Conservation (phyloP, 2,797 vertebrate genomes). For the Serranus cabrilla region DNA sequence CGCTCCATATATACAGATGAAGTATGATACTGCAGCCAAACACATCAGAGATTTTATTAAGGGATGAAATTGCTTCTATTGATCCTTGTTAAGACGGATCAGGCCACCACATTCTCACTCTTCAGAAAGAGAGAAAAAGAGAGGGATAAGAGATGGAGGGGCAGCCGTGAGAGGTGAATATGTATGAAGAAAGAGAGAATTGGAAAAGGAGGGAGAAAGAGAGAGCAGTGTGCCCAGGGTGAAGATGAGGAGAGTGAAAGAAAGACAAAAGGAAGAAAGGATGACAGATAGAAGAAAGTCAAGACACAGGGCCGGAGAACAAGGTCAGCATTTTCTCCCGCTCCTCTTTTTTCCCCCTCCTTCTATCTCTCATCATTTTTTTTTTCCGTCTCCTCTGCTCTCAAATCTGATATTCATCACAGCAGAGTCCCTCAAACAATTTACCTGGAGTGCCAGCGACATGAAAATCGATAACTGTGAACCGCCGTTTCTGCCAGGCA, state of each 20-base stretch:
- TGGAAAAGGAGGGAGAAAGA: constrained; percentile 38
- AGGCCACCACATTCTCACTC: constrained; percentile 43
- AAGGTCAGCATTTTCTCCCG: constrained; percentile 88
- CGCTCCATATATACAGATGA: constrained; percentile 65
- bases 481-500: constrained; percentile 91
- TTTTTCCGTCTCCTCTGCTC: constrained; percentile 70
- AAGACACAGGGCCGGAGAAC: constrained; percentile 61
- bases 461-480: constrained; percentile 91
- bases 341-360: constrained; percentile 67
- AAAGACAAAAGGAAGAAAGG: constrained; percentile 58
- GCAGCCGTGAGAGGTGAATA: constrained; percentile 51
- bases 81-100: constrained; percentile 87
- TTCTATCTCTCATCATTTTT: constrained; percentile 78
- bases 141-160: constrained; percentile 30
- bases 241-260: constrained; percentile 44
- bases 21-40: constrained; percentile 61
- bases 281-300: constrained; percentile 56
- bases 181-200: constrained; percentile 53
- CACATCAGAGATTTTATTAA: constrained; percentile 82
- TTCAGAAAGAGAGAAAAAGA: constrained; percentile 49
- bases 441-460: constrained; percentile 91
- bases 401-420: constrained; percentile 93
- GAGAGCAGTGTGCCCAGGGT: constrained; percentile 29
- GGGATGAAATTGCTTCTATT: constrained; percentile 84
- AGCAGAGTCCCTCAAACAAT: constrained; percentile 90